Evolutionary conservation across 2,797 vertebrate species (phyloP).

Genomic region (Crenichthys baileyi): DNA sequence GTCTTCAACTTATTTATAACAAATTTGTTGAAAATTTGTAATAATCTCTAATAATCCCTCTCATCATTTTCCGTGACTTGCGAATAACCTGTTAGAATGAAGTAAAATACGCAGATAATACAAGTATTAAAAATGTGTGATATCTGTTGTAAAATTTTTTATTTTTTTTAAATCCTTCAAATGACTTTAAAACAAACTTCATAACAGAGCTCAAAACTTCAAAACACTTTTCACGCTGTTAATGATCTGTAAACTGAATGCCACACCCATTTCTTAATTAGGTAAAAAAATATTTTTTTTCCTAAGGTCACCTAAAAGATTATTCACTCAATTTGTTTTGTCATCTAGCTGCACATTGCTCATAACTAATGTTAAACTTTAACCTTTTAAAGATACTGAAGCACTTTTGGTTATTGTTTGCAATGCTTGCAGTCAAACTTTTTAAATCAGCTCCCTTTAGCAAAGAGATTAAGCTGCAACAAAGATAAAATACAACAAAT

Average conservation of each 20-base stretch:
- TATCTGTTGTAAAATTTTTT: not conserved
- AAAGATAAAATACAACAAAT: slow-evolving; percentile 23
- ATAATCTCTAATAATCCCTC: no score
- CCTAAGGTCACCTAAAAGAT: not conserved
- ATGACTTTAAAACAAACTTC: not conserved
- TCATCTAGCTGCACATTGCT: not conserved
- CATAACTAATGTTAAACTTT: not conserved
- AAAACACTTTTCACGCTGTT: not conserved
- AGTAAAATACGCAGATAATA: not conserved
- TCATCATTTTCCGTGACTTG: not conserved
- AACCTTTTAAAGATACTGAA: not conserved
- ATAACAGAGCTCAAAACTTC: not conserved
- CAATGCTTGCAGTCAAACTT: not conserved
- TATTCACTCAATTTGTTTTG: not conserved
- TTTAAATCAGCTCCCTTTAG: not conserved
- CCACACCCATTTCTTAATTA: not conserved
- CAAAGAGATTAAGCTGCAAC: not conserved
- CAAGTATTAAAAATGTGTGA: not conserved
- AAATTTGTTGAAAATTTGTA: not conserved
- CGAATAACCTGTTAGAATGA: not conserved
- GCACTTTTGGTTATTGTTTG: not conserved
- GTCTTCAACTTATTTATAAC: not conserved
- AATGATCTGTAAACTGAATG: not conserved
- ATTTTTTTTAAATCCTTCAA: not conserved
- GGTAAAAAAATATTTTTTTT: not conserved